Evolutionary conservation across 2,797 vertebrate genomes (phyloP), one percentile per base, ranked within the genome.

Genomic region (Centroberyx gerrardi): DNA sequence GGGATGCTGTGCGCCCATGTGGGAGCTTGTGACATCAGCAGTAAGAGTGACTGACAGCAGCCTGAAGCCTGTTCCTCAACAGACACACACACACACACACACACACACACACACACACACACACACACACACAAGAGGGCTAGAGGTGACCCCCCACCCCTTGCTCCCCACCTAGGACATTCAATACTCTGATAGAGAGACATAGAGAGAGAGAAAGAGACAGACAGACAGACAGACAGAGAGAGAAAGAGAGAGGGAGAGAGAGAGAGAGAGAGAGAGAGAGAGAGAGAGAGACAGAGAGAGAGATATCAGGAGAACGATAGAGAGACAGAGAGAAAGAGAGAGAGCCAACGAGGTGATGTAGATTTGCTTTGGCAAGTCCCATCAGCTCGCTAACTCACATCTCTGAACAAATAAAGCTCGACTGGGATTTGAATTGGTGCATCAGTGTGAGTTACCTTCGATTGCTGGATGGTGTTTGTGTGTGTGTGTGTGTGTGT

Each of bases 21-120:
- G n/a, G 22, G 22, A 22, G 22, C 22, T 22, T 22, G 22, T 22
- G 22, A 22, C 22, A 22, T 22, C 22, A 22, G 22, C 22, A 22
- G 22, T 22, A 22, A 67, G 53, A 76, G 36, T 72, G 55, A 81
- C 40, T 83, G 85, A 84, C 81, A 82, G 78, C 48, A 68, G 80
- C 77, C 77, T 73, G 56, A 67, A 22, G n/a, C n/a, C 27, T 44
- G 12, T 42, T 44, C 4, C 12, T 2, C 7, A 29, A 46, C 46
- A 49, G 28, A 18, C 10, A 29, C 52, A 68, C 52, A 27, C n/a
- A 5, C 22, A 36, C n/a, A n/a, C n/a, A n/a, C n/a, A n/a, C n/a
- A n/a, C n/a, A 14, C 4, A 38, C 22, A 62, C 38, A 48, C 44
- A 59, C 40, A 53, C 38, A 68, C 9, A 61, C 63, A 63, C 2